These are phyloP conservation scores for Parnassius apollo DNA, from an alignment of 2,888 invertebrate genomes.

Conservation along the genomic window DNA sequence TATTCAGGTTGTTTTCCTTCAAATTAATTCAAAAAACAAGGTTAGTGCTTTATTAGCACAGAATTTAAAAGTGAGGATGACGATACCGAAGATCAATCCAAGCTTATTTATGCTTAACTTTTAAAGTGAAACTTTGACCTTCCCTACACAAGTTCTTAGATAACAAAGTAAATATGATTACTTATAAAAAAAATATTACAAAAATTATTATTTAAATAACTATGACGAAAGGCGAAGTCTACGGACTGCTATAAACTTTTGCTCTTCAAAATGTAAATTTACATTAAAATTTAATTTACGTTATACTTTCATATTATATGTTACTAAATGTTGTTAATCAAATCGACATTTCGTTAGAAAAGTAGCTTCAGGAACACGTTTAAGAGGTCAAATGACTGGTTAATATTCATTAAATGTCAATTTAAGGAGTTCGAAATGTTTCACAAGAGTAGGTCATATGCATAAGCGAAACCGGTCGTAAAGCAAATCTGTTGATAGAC, in stretches of 20 bases:
- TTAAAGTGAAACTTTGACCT: no score
- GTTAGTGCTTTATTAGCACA: no score
- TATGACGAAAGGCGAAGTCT: no score
- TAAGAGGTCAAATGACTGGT: constrained; percentile 23
- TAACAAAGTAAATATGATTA: no score
- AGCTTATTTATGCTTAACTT: no score
- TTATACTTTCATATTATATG: constrained; percentile 1
- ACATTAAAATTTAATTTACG: constrained; percentile 1
- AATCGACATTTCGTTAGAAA: constrained; percentile 12
- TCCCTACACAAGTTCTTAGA: no score
- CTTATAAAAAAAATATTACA: no score
- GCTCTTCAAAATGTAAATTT: neutral
- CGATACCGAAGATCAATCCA: no score
- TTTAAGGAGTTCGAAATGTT: constrained; percentile 28
- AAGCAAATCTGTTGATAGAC: constrained; percentile 38
- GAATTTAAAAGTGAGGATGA: no score
- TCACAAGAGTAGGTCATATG: constrained; percentile 29
- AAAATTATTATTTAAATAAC: no score
- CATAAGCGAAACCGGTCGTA: constrained; percentile 38
- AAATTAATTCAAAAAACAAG: no score
- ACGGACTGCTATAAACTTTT: neutral
- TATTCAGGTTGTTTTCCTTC: no score
- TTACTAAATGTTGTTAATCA: constrained; percentile 27
- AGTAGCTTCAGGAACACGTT: constrained; percentile 18
- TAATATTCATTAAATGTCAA: constrained; percentile 20